Base-by-base conservation (phyloP, 2,113 vertebrate genomes). In the Anhinga rufa region DNA sequence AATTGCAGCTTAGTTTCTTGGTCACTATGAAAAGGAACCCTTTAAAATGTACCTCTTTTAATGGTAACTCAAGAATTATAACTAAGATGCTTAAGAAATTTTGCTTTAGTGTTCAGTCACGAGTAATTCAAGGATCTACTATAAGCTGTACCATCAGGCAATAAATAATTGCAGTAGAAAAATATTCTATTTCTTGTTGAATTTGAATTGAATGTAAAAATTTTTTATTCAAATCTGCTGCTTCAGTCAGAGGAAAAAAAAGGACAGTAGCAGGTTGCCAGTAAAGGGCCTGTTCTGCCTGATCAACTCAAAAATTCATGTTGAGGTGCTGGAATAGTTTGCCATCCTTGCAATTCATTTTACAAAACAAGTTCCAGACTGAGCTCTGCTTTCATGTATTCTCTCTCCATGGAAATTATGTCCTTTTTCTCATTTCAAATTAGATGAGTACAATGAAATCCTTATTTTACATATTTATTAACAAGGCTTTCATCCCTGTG, bases 391-490 rank as follows among this genome's bases (percentile, higher is more conserved):
- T 79, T 69, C 82, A 82, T 94, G 86, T 92, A 83, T 94, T 96
- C 92, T 95, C 97, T 97, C 98, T 97, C 96, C 34, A 87, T 97
- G 94, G 97, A 97, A 90, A 88, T 91, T 25, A 85, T 95, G 90
- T 95, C 96, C 94, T 93, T 97, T 96, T 94, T 75, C 84, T 96
- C 94, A 97, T 97, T 97, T 97, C 86, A 94, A 97, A 98, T 98
- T 97, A 98, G 94, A 92, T 85, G 57, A 93, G 95, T 95, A 90
- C 97, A 95, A 95, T 91, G 93, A 97, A 97, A 97, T 97, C 92
- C 94, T 91, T 93, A 97, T 97, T 98, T 98, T 98, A 97, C 97
- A 97, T 98, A 97, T 97, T 98, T 98, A 97, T 98, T 97, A 97
- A 97, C 96, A 95, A 93, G 94, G 89, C 94, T 96, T 92, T 29